A percentile compares a stretch with the other conserved stretches of the same genome.
phyloP scores from a whole-genome alignment of 2,797 vertebrate genomes.

The Tokudaia muenninki region DNA sequence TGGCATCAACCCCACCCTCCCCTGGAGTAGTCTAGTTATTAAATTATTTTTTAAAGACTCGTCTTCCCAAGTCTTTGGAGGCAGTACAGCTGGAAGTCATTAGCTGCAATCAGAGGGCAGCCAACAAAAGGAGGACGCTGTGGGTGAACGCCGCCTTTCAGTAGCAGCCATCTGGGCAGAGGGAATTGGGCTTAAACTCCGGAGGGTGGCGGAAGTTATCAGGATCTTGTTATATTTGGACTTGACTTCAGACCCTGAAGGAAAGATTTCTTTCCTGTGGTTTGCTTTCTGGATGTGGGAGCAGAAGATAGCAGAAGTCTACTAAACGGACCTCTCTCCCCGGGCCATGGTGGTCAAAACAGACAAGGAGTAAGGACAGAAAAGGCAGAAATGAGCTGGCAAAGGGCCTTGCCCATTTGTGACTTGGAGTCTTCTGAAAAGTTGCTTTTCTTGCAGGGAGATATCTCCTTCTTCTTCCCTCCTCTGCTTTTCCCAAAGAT shows the following conservation, averaged over 20 bases:
- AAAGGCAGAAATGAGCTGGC: conserved; percentile 29
- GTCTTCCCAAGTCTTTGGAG: conserved; percentile 80
- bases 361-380: conserved; percentile 25
- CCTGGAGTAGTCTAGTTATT: conserved; percentile 82
- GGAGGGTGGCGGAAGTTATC: conserved; percentile 78
- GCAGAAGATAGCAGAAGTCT: conserved; percentile 48
- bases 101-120: conserved; percentile 84
- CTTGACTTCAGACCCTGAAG: conserved; percentile 82
- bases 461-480: neutral
- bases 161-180: conserved; percentile 83
- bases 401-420: conserved; percentile 39
- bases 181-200: conserved; percentile 80
- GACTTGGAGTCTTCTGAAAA: conserved; percentile 16
- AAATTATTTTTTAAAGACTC: conserved; percentile 83
- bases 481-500: conserved; percentile 12
- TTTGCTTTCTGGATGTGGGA: conserved; percentile 71
- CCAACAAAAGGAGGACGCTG: conserved; percentile 79
- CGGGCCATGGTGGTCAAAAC: conserved; percentile 32
- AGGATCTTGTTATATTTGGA: conserved; percentile 83
- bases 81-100: conserved; percentile 84
- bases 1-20: conserved; percentile 76
- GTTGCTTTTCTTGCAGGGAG: neutral
- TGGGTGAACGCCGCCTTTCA: conserved; percentile 83
- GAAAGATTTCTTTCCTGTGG: conserved; percentile 68
- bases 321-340: neutral